Evolutionary conservation across 2,797 vertebrate genomes (phyloP), one percentile per base, ranked within the genome.

Genomic region (Coccyzus lansbergi): DNA sequence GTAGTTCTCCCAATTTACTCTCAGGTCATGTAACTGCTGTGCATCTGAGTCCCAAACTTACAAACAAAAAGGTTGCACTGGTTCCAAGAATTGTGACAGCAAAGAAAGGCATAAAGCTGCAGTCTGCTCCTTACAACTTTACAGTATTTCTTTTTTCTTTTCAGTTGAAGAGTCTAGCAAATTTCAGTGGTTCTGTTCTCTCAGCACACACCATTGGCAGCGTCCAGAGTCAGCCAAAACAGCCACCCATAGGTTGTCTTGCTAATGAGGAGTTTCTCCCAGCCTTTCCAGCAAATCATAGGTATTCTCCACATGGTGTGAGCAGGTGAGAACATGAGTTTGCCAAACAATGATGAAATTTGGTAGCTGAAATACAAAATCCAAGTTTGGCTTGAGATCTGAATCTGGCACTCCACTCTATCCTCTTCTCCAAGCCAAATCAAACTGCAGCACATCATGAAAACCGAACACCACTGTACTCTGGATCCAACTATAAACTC

Each of bases 291-390:
- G 86, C 53, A 31, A 52, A 58, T 55, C 91, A 59, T 93, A 95
- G 92, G 91, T 95, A 94, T 36, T 76, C 69, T 51, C 84, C 86
- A 71, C 79, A 63, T 78, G 91, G 84, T 0, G 1, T 42, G 91
- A 95, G 79, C 92, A 96, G 93, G 96, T 97, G 96, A 86, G 84
- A 95, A 26, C 76, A 25, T 0, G 1, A 3, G 62, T 72, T 58
- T 69, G 93, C 83, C 93, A 94, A 90, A 75, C 38, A 29, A 1
- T 76, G 86, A 92, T 82, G 87, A 26, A 83, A 65, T 86, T 92
- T 93, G 85, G 89, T 92, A 95, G 91, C 91, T 76, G 70, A 86
- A 94, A 72, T 70, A 48, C 52, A 70, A 75, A 94, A 86, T 81
- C 51, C 26, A 2, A 13, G 6, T 72, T 72, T 96, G 94, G 93